Evolutionary conservation across 2,797 vertebrate species (phyloP).

Genomic region (Lerista edwardsae): DNA sequence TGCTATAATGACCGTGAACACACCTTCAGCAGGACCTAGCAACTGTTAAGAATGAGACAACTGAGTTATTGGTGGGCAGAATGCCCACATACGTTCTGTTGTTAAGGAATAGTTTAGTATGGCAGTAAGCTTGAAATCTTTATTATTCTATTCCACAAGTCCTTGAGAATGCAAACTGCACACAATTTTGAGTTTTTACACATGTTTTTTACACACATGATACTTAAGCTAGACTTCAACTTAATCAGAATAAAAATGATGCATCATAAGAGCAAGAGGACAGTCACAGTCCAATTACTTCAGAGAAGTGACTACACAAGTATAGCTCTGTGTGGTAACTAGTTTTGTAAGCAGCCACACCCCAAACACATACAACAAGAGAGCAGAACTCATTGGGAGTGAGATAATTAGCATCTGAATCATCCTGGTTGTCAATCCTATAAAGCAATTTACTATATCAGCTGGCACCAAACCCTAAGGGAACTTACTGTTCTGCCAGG

Average conservation of each 20-base stretch:
- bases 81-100: neutral
- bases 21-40: neutral
- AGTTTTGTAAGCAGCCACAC: neutral
- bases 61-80: neutral
- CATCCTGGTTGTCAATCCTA: neutral
- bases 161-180: neutral
- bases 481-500: no score
- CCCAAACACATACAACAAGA: neutral
- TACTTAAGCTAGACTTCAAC: neutral
- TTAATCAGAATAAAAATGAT: neutral
- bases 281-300: neutral
- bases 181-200: neutral
- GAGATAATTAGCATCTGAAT: neutral
- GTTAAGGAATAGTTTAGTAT: neutral
- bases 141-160: neutral
- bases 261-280: no score
- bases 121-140: neutral
- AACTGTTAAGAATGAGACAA: conserved; percentile 2
- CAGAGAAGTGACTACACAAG: neutral
- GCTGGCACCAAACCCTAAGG: no score
- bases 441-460: neutral
- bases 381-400: neutral
- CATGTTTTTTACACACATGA: neutral
- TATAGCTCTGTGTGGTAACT: no score
- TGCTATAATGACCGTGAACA: neutral